Base-by-base conservation (phyloP, 2,888 invertebrate genomes). In the Sarcophaga carnaria region DNA sequence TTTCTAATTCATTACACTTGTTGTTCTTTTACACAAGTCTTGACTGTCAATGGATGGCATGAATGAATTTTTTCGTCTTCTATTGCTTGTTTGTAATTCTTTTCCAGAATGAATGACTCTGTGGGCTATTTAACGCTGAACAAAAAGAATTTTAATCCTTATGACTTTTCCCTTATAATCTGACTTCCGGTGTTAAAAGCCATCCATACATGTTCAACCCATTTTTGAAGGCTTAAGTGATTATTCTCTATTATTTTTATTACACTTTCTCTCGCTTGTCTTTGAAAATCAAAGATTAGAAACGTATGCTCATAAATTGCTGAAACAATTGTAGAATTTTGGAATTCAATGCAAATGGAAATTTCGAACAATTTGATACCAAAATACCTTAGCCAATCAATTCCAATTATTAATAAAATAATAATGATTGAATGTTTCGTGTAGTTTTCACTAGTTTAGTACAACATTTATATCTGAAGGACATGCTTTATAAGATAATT, bases 141-240 rank as follows among this genome's bases (percentile, higher is more conserved):
- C 10, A 54, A 17, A 5, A 17, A 3, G 6, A 87, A 78, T 62
- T 83, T 76, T 90, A 91, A 91, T 91, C 90, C 90, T 90, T 91
- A 88, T 91, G 90, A 91, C 91, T 89, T 90, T 89, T 86, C 64
- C 82, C 72, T 76, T 71, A 82, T 85, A 84, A 81, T 78, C 90
- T 89, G 90, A 90, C 90, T 90, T 91, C 89, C 89, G 88, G 89
- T 88, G 83, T 78, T 72, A 83, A 85, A 37, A 37, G 37, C 37
- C 86, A 85, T 82, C 88, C 89, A 69, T 80, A 60, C 45, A 54
- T 14, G 54, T 54, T 54, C 54, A 81, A 75, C 49, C 62, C 22
- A 63, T 76, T 63, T 70, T 77, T 60, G 63, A 80, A 47, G 80
- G 77, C 63, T 86, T 77, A 83, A 76, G 17, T 69, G 72, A 86